Base-by-base conservation (phyloP, 1,140 invertebrate genomes). In the Euura saliciscinereae region DNA sequence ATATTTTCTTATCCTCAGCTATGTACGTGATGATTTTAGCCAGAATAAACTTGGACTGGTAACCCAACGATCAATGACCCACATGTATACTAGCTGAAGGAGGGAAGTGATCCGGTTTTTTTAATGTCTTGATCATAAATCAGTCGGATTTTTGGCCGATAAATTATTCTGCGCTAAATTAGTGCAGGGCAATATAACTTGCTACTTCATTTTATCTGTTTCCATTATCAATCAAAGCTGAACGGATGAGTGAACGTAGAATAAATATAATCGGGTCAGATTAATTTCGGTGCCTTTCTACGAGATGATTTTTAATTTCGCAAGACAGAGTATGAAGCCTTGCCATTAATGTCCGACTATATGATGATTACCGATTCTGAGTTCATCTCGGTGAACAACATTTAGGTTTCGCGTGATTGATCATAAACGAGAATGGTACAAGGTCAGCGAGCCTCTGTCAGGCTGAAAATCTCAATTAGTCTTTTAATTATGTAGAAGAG, bases 201-300 rank as follows among this genome's bases (percentile, higher is more conserved):
- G 28, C 28, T 28, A 28, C 28, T 28, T 28, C 28, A 28, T 28
- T 28, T 28, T 28, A 28, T 28, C 28, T 28, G 28, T 28, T 28
- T 28, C 28, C 28, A 28, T 28, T 28, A 28, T 28, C 28, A 28
- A 28, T 28, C 0, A 28, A 28, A 28, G 28, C 28, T 28, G 28
- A 28, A 28, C 28, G 28, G 28, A 28, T 28, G 28, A 28, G 28
- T 28, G 28, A 28, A 28, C 28, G 28, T 28, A 28, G 13, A 59
- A 59, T 59, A n/a, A 59, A 59, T 6, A 59, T 59, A 59, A 59
- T 6, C 51, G 51, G 51, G 51, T 59, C 51, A 59, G 51, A 59
- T 59, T 8, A 11, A 6, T 59, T 59, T 59, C 51, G 51, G 13
- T n/a, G 51, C 51, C 51, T 59, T 59, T 59, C 51, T 59, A 59